Percentiles rank a stretch among this genome's conserved stretches.
Evolutionary conservation across 2,113 vertebrate species (phyloP).

Genomic region (Tamias sibiricus): DNA sequence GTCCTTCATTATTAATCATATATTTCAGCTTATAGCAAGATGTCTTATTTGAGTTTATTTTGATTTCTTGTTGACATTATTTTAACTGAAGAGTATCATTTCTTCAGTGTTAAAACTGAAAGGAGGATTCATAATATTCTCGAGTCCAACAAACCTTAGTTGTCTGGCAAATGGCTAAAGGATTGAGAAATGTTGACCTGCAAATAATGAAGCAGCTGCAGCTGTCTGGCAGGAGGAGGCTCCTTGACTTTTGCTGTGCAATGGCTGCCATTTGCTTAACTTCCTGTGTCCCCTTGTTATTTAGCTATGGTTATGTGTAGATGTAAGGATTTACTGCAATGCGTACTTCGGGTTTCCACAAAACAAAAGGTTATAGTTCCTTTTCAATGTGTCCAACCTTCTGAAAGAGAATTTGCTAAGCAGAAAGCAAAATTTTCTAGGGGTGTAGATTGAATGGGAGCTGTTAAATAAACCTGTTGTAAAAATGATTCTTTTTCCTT

Average conservation of each 20-base stretch:
- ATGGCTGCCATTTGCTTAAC: neutral
- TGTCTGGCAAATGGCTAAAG: neutral
- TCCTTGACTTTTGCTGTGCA: neutral
- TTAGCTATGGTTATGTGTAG: neutral
- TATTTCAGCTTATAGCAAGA: neutral
- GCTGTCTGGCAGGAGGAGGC: neutral
- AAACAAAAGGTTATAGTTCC: neutral
- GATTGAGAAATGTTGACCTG: neutral
- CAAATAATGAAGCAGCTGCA: neutral
- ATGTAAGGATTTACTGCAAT: neutral
- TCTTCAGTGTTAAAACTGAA: neutral
- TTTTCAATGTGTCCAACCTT: neutral
- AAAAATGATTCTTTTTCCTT: neutral
- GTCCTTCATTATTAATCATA: neutral
- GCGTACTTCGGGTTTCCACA: neutral
- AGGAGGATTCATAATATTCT: neutral
- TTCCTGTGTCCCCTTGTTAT: neutral
- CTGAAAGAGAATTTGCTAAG: neutral
- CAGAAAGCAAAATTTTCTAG: neutral
- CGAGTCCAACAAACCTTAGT: neutral
- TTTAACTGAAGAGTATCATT: neutral
- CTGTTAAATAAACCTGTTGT: neutral
- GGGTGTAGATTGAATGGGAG: neutral
- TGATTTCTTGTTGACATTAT: neutral
- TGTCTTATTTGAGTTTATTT: constrained; percentile 18